Percentiles rank a stretch among this genome's conserved stretches.
These are phyloP conservation scores for Lepidocolaptes lacrymiger DNA, from an alignment of 2,797 vertebrate species.

Conservation along the genomic window DNA sequence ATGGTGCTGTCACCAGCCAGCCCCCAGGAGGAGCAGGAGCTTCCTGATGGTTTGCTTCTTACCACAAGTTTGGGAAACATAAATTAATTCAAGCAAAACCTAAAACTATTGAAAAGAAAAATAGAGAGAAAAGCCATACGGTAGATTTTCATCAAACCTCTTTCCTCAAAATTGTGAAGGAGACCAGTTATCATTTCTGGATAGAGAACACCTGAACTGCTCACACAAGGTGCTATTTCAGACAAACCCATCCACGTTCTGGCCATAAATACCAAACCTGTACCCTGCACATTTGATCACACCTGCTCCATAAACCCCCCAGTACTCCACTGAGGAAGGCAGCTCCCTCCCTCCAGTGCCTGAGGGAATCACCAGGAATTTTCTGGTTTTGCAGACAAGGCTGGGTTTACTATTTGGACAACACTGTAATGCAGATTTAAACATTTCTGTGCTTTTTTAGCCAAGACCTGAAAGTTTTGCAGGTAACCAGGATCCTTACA, in stretches of 20 bases:
- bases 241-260: rapidly evolving
- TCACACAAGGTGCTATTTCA: background rate
- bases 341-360: background rate
- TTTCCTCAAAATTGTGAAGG: background rate
- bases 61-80: background rate
- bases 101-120: no score
- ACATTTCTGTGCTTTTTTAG: background rate
- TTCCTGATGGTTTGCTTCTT: background rate
- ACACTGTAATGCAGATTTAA: background rate
- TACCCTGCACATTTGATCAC: background rate
- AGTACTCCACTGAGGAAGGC: background rate
- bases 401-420: background rate
- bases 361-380: background rate
- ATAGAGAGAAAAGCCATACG: background rate
- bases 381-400: background rate
- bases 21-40: background rate
- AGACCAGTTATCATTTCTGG: background rate
- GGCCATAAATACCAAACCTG: background rate
- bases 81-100: background rate
- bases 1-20: background rate
- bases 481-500: background rate
- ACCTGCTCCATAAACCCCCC: background rate
- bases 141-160: background rate
- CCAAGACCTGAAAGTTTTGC: background rate
- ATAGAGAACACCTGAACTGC: background rate